A percentile compares a stretch with the other conserved stretches of the same genome.
phyloP scores from a whole-genome alignment of 2,113 vertebrate species.

The Bubo blakistoni region DNA sequence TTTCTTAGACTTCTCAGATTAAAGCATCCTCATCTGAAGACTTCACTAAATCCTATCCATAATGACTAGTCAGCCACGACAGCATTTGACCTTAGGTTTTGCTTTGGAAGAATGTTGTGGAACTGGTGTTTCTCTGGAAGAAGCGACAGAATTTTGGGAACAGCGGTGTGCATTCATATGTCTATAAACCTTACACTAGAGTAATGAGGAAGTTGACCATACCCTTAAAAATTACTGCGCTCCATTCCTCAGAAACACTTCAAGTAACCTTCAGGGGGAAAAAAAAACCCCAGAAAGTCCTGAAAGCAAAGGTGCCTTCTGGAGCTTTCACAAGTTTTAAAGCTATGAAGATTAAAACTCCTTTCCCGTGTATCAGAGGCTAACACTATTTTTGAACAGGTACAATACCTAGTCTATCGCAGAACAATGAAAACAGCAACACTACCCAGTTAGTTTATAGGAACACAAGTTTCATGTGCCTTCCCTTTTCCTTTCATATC shows the following conservation, averaged over 20 bases:
- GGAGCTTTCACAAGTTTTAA: neutral
- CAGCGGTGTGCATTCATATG: neutral
- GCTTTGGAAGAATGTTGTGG: neutral
- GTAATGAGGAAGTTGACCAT: neutral
- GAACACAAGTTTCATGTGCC: neutral
- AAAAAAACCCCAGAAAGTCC: neutral
- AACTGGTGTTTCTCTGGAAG: neutral
- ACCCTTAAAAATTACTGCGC: neutral
- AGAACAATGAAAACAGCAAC: neutral
- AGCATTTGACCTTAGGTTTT: neutral
- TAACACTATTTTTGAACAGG: neutral
- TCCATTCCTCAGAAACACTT: neutral
- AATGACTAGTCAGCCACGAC: neutral
- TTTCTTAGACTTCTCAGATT: neutral
- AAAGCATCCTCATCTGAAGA: neutral
- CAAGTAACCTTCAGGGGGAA: fast-evolving
- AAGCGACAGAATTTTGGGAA: neutral
- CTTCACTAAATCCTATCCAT: neutral
- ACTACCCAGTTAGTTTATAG: neutral
- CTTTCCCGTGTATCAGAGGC: neutral
- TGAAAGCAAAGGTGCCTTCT: neutral
- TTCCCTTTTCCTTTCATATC: neutral
- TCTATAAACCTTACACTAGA: neutral
- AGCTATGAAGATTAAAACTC: neutral
- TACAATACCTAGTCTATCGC: neutral